Conservation (phyloP, 2,113 vertebrate genomes). For the Tetraodon nigroviridis region DNA sequence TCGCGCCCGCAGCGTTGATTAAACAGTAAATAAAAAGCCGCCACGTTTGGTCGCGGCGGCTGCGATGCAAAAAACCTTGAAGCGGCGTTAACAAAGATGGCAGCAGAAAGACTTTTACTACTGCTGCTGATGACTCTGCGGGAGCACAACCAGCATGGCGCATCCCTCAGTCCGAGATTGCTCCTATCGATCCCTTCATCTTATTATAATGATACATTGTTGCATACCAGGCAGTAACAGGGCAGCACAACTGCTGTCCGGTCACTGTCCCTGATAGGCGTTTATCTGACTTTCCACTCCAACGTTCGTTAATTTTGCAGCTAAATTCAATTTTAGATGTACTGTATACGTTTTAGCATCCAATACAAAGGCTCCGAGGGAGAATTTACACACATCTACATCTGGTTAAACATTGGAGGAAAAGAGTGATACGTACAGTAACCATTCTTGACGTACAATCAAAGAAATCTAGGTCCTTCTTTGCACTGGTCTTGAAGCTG, state of each 20-base stretch:
- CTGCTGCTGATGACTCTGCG: slow-evolving; percentile 51
- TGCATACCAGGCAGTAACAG: slow-evolving; percentile 22
- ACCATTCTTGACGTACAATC: slow-evolving; percentile 82
- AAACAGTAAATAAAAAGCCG: slow-evolving; percentile 23
- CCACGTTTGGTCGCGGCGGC: slow-evolving; percentile 18
- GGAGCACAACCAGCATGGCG: slow-evolving; percentile 63
- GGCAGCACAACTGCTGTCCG: slow-evolving; percentile 16
- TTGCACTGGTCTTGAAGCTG: slow-evolving; percentile 71
- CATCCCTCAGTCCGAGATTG: slow-evolving; percentile 65
- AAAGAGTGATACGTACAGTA: slow-evolving; percentile 79
- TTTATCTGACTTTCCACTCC: not conserved
- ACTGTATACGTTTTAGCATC: slow-evolving; percentile 7
- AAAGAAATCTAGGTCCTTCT: slow-evolving; percentile 78
- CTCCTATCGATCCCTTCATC: slow-evolving; percentile 64
- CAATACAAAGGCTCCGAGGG: slow-evolving; percentile 26
- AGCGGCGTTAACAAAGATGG: slow-evolving; percentile 54
- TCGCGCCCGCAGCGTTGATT: slow-evolving; percentile 10
- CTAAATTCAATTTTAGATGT: slow-evolving; percentile 29
- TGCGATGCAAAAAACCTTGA: slow-evolving; percentile 6
- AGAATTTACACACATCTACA: slow-evolving; percentile 24
- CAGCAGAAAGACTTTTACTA: slow-evolving; percentile 55
- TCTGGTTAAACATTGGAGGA: slow-evolving; percentile 40
- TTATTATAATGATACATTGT: slow-evolving; percentile 48
- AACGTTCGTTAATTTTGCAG: slow-evolving; percentile 17
- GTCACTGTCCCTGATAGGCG: slow-evolving; percentile 3